phyloP scores from a whole-genome alignment of 1,140 invertebrate genomes.

The Rhyzopertha dominica region DNA sequence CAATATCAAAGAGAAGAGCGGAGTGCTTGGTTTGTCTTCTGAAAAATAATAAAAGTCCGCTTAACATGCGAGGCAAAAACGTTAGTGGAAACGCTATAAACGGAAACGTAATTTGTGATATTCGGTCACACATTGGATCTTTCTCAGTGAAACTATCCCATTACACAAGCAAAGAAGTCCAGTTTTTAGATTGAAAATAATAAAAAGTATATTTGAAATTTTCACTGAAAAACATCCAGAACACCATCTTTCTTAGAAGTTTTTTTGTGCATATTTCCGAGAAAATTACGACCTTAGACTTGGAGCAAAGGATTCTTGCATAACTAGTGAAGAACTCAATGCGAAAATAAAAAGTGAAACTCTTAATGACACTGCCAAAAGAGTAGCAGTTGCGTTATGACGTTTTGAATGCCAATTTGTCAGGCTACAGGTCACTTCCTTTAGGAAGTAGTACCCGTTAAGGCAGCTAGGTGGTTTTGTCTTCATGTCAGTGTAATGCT shows the following conservation, averaged over 20 bases:
- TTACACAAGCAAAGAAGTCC: neutral
- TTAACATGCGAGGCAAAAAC: constrained; percentile 2
- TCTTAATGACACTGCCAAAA: constrained; percentile 2
- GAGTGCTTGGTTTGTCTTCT: neutral
- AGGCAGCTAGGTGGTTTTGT: too few species aligned
- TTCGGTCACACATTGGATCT: neutral
- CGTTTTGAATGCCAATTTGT: too few species aligned
- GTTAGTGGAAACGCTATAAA: constrained; percentile 6
- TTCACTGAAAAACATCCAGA: constrained; percentile 2
- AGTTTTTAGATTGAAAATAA: constrained; percentile 2
- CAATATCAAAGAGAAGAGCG: neutral
- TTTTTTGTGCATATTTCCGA: constrained; percentile 1
- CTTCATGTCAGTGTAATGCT: too few species aligned
- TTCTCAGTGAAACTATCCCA: constrained; percentile 2
- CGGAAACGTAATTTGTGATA: neutral
- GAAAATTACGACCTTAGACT: constrained; percentile 3
- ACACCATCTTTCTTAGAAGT: neutral
- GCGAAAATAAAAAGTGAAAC: constrained; percentile 1
- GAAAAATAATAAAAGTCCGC: constrained; percentile 4
- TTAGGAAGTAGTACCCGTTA: too few species aligned
- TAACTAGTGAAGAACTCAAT: constrained; percentile 1
- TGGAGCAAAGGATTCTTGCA: neutral
- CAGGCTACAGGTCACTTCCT: too few species aligned
- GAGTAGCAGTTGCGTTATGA: neutral
- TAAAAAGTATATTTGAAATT: too few species aligned